Conservation (phyloP, 2,888 invertebrate species). For the Tetropium fuscum region DNA sequence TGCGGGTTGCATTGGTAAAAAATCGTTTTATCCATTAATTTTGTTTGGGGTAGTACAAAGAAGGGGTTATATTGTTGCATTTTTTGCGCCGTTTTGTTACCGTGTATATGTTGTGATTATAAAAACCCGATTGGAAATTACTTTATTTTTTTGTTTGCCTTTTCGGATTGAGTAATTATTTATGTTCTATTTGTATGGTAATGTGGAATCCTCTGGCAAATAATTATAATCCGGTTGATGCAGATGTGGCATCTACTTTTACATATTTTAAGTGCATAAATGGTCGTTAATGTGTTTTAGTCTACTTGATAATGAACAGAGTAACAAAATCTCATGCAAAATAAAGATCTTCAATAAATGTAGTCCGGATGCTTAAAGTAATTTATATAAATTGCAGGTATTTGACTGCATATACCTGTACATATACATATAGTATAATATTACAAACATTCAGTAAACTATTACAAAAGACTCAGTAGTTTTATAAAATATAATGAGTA, state of each 20-base stretch:
- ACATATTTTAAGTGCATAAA: background rate
- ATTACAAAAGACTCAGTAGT: too few species aligned
- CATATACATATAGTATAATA: too few species aligned
- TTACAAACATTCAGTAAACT: too few species aligned
- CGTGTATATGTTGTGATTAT: constrained; percentile 22
- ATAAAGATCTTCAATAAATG: too few species aligned
- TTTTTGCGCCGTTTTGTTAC: constrained; percentile 20
- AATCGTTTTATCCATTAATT: constrained; percentile 40
- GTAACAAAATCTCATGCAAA: too few species aligned
- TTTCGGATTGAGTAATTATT: constrained; percentile 6
- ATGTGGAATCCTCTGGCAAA: background rate
- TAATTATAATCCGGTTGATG: constrained; percentile 8
- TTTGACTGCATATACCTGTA: too few species aligned
- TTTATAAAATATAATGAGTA: too few species aligned
- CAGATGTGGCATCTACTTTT: constrained; percentile 2
- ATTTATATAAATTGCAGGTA: too few species aligned
- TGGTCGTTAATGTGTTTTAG: background rate
- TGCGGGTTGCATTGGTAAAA: constrained; percentile 43
- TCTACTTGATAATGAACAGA: background rate
- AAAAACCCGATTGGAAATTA: constrained; percentile 24
- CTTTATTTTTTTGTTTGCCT: constrained; percentile 13
- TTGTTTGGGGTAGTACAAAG: constrained; percentile 22
- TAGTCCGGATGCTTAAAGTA: too few species aligned
- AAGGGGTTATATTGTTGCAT: constrained; percentile 11
- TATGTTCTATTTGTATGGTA: constrained; percentile 17